Evolutionary conservation across 2,888 invertebrate genomes (phyloP).

Genomic region (Hemistola chrysoprasaria): DNA sequence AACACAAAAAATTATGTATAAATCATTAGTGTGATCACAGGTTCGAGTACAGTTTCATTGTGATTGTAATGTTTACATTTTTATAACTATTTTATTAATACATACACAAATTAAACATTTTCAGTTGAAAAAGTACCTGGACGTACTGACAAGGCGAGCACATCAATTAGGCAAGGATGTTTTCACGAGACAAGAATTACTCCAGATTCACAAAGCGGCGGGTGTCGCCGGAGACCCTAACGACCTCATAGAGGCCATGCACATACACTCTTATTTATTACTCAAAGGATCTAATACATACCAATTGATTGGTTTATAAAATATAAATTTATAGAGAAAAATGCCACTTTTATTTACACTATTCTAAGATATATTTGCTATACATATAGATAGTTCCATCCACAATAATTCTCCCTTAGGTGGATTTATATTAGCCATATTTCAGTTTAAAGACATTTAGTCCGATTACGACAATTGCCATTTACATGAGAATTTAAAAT

Average conservation of each 20-base stretch:
- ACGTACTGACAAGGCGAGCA: slow-evolving; percentile 84
- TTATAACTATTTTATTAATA: too few species aligned
- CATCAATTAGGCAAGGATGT: slow-evolving; percentile 85
- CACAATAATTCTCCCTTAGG: too few species aligned
- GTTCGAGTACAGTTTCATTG: too few species aligned
- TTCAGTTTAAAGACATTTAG: too few species aligned
- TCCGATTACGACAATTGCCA: too few species aligned
- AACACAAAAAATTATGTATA: neutral
- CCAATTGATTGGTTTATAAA: slow-evolving; percentile 74
- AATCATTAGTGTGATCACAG: too few species aligned
- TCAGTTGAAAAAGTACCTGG: slow-evolving; percentile 88
- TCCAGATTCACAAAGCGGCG: slow-evolving; percentile 85
- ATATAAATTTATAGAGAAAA: slow-evolving; percentile 15
- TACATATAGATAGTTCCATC: too few species aligned
- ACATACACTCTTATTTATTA: slow-evolving; percentile 92
- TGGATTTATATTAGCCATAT: too few species aligned
- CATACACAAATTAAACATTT: slow-evolving; percentile 34
- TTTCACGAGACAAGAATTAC: slow-evolving; percentile 89
- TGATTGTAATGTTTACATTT: too few species aligned
- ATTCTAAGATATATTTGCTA: too few species aligned
- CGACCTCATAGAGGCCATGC: slow-evolving; percentile 88
- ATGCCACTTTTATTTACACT: neutral
- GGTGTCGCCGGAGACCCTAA: slow-evolving; percentile 86
- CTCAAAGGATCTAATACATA: slow-evolving; percentile 90
- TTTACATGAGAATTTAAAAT: too few species aligned